phyloP scores from a whole-genome alignment of 2,113 vertebrate genomes.

The Anser brachyrhynchus region DNA sequence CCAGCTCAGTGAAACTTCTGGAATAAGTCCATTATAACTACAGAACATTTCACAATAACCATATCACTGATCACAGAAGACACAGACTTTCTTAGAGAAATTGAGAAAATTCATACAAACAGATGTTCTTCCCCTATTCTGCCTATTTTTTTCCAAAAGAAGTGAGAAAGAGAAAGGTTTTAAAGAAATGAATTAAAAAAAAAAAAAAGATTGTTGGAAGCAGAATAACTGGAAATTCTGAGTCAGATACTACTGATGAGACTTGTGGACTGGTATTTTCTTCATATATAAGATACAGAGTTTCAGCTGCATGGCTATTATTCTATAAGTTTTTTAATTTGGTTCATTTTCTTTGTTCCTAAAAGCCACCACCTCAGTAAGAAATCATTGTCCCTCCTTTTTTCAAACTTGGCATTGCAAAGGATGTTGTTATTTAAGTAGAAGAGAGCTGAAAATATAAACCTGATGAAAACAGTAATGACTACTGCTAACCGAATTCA shows the following conservation, averaged over 20 bases:
- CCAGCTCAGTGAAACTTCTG: conserved; percentile 48
- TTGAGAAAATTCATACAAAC: neutral
- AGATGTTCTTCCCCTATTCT: neutral
- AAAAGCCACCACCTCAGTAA: neutral
- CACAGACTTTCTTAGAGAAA: neutral
- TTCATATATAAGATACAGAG: neutral
- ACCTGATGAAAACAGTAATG: neutral
- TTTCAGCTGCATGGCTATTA: neutral
- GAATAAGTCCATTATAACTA: conserved; percentile 58
- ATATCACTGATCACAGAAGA: neutral
- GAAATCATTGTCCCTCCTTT: neutral
- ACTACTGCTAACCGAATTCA: neutral
- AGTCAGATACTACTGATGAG: neutral
- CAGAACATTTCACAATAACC: conserved; percentile 11
- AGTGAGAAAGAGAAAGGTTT: neutral
- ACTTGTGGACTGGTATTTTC: neutral
- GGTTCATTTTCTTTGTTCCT: neutral
- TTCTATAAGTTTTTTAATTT: neutral
- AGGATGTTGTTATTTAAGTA: neutral
- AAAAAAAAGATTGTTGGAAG: neutral
- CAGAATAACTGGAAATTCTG: neutral
- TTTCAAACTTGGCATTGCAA: neutral
- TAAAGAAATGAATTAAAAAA: neutral
- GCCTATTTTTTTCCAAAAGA: neutral
- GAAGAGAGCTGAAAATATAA: neutral